Conservation (phyloP, 2,888 invertebrate genomes). For the Xylota sylvarum region DNA sequence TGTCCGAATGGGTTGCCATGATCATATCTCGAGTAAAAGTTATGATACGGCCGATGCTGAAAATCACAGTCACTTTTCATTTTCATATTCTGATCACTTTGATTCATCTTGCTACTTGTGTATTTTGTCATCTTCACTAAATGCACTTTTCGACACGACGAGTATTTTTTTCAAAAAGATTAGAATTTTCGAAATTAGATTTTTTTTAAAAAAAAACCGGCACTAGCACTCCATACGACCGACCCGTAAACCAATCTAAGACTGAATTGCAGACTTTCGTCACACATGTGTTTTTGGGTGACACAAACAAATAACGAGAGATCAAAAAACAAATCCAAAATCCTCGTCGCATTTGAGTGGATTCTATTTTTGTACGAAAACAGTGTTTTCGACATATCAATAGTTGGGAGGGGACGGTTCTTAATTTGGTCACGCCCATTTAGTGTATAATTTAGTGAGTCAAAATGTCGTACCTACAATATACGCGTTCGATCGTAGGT, state of each 20-base stretch:
- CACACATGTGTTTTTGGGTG: constrained; percentile 73
- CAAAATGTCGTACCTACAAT: constrained; percentile 50
- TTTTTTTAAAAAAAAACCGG: constrained; percentile 37
- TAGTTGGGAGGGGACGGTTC: constrained; percentile 67
- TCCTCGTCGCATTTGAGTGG: constrained; percentile 77
- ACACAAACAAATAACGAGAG: constrained; percentile 67
- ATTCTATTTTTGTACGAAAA: constrained; percentile 77
- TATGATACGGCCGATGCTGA: constrained; percentile 68
- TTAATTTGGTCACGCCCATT: constrained; percentile 60
- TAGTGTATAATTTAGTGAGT: constrained; percentile 49
- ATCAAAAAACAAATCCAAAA: constrained; percentile 37
- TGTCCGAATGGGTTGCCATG: constrained; percentile 51
- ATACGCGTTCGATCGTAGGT: constrained; percentile 14
- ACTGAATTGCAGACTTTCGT: constrained; percentile 59
- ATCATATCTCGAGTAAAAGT: constrained; percentile 66
- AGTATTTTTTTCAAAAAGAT: not conserved
- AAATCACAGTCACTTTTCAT: constrained; percentile 75
- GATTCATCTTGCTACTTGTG: constrained; percentile 59
- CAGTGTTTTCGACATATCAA: constrained; percentile 67
- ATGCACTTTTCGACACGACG: not conserved
- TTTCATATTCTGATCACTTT: constrained; percentile 67
- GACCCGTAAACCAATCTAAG: constrained; percentile 57
- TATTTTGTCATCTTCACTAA: constrained; percentile 67
- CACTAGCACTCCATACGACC: constrained; percentile 46
- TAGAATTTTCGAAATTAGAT: constrained; percentile 23